These are phyloP conservation scores for Onychomys torridus DNA, from an alignment of 2,797 vertebrate species.

Conservation along the genomic window DNA sequence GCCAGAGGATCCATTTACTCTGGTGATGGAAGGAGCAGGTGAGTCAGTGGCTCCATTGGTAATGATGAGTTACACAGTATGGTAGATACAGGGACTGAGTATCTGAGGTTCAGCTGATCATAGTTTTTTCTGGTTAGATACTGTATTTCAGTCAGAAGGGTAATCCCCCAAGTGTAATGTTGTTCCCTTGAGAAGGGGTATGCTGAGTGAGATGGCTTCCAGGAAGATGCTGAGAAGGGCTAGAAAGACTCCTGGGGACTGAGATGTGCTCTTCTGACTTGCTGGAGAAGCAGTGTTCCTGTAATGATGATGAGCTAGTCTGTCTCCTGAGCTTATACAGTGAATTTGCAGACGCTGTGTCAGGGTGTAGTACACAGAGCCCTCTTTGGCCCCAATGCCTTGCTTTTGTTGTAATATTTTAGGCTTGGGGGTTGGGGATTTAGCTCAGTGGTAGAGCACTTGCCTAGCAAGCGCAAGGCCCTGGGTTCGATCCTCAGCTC, in stretches of 20 bases:
- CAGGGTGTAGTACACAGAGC: not conserved
- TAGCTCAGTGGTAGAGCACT: too few relatives aligned
- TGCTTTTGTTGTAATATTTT: not conserved
- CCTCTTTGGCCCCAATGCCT: not conserved
- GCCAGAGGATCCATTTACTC: not conserved
- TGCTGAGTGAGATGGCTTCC: constrained; percentile 61
- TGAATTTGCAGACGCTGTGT: not conserved
- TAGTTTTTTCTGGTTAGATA: constrained; percentile 31
- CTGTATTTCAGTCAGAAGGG: not conserved
- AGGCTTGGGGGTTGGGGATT: too few relatives aligned
- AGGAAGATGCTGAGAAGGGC: constrained; percentile 66
- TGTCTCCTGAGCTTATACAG: not conserved
- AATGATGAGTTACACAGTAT: not conserved
- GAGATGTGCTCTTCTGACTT: constrained; percentile 48
- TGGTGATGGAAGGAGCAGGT: not conserved
- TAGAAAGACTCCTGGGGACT: not conserved
- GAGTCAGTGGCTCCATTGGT: not conserved
- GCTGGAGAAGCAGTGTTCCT: constrained; percentile 47
- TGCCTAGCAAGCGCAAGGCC: too few relatives aligned
- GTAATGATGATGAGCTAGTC: not conserved
- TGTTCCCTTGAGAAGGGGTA: constrained; percentile 12
- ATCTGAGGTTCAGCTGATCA: not conserved
- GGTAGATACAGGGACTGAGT: not conserved
- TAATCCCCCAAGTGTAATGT: not conserved
- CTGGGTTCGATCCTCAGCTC: too few relatives aligned